Conservation (phyloP, 2,888 invertebrate species). For the Pandemis heparana region DNA sequence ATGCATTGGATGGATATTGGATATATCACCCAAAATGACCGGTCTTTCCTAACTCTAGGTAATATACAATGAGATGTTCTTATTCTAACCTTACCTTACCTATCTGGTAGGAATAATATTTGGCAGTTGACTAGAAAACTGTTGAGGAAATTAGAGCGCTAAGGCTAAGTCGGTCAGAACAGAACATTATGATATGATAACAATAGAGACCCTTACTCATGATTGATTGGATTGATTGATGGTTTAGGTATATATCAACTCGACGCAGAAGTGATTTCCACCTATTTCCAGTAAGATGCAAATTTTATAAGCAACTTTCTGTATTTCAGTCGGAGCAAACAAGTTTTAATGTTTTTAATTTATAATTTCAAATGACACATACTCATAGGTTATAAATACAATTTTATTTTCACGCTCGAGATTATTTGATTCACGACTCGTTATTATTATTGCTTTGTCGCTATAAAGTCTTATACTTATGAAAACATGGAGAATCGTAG, state of each 20-base stretch:
- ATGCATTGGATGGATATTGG: too few relatives aligned
- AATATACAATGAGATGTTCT: not conserved
- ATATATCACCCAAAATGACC: too few relatives aligned
- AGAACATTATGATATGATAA: not conserved
- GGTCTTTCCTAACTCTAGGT: too few relatives aligned
- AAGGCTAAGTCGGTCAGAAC: not conserved
- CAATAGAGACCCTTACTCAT: not conserved
- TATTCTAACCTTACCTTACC: not conserved
- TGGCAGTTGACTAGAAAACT: not conserved
- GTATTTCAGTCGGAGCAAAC: not conserved
- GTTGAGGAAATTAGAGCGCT: not conserved
- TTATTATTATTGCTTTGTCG: not conserved
- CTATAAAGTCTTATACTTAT: not conserved
- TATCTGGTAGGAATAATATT: not conserved
- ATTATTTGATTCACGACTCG: constrained; percentile 13
- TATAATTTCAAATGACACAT: constrained; percentile 16
- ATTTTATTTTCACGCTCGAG: constrained; percentile 6
- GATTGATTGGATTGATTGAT: not conserved
- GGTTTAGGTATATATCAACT: not conserved
- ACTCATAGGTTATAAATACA: constrained; percentile 9
- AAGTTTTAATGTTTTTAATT: constrained; percentile 8
- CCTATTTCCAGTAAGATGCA: not conserved
- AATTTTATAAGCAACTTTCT: not conserved
- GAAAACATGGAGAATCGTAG: not conserved
- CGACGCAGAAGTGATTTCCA: not conserved